Percentiles rank a stretch among this genome's conserved stretches.
phyloP scores from a whole-genome alignment of 2,888 invertebrate genomes.

The Lordiphosa andalusiaca region DNA sequence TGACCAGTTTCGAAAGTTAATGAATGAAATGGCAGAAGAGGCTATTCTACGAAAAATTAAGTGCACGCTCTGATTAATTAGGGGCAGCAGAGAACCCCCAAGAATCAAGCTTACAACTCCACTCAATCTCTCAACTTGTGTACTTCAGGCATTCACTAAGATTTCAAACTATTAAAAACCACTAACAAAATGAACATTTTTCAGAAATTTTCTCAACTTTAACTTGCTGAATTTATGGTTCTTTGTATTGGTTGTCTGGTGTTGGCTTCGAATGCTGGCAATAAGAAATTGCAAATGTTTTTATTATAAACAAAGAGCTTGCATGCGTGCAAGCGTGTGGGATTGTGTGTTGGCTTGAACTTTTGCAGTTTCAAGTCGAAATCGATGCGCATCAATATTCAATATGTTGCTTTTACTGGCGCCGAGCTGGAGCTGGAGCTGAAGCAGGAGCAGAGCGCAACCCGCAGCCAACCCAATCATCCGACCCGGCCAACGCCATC shows the following conservation, averaged over 20 bases:
- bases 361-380: conserved; percentile 68
- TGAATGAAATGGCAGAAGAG: too few relatives aligned
- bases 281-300: conserved; percentile 66
- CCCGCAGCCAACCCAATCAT: conserved; percentile 58
- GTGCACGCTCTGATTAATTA: too few relatives aligned
- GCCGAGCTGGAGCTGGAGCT: conserved; percentile 16
- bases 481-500: conserved; percentile 58
- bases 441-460: conserved; percentile 20
- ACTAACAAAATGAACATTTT: too few relatives aligned
- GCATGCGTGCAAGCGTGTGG: conserved; percentile 21
- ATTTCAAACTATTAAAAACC: too few relatives aligned
- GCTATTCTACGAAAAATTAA: too few relatives aligned
- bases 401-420: conserved; percentile 70
- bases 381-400: conserved; percentile 74
- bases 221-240: too few relatives aligned
- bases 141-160: too few relatives aligned
- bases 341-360: conserved; percentile 37
- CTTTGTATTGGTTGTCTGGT: conserved; percentile 31
- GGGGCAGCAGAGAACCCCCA: too few relatives aligned
- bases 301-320: conserved; percentile 67
- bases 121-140: too few relatives aligned
- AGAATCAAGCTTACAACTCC: too few relatives aligned
- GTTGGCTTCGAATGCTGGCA: conserved; percentile 34
- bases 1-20: too few relatives aligned
- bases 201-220: too few relatives aligned